Evolutionary conservation across 2,113 vertebrate genomes (phyloP).

Genomic region (Dissostichus mawsoni): DNA sequence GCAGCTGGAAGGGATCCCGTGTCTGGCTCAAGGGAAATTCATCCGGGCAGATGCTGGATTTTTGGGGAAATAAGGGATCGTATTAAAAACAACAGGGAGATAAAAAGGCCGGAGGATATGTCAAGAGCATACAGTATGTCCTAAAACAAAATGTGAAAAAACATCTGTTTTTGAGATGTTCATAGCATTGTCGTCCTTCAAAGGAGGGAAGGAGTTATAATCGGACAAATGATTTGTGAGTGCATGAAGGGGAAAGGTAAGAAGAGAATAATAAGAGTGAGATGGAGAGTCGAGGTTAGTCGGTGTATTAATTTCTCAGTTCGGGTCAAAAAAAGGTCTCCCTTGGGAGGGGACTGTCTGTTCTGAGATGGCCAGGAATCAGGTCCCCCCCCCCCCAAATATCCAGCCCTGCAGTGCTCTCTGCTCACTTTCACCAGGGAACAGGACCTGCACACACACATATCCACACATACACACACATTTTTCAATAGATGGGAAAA

Average conservation of each 20-base stretch:
- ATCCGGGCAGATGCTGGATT: conserved; percentile 15
- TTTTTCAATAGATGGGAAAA: too few species aligned
- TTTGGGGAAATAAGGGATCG: neutral
- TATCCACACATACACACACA: conserved; percentile 8
- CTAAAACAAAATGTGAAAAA: conserved; percentile 11
- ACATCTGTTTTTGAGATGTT: neutral
- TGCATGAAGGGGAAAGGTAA: conserved; percentile 18
- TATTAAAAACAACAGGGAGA: neutral
- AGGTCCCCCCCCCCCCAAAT: conserved; percentile 62
- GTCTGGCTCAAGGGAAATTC: conserved; percentile 52
- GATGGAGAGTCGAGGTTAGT: conserved; percentile 65
- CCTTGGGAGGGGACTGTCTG: conserved; percentile 72
- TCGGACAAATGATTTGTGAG: conserved; percentile 14
- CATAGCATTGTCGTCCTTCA: conserved; percentile 34
- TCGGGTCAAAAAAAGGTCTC: conserved; percentile 80
- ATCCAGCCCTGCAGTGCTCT: conserved; percentile 42
- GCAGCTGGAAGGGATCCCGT: conserved; percentile 39
- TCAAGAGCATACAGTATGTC: neutral
- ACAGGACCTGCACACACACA: conserved; percentile 13
- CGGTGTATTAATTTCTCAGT: conserved; percentile 84
- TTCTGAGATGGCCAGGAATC: conserved; percentile 74
- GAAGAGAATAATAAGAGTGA: conserved; percentile 23
- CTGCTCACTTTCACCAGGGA: conserved; percentile 54
- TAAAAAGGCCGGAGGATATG: neutral
- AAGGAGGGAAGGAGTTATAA: conserved; percentile 2